Conservation (phyloP, 2,888 invertebrate species). For the Phymatocera aterrima region DNA sequence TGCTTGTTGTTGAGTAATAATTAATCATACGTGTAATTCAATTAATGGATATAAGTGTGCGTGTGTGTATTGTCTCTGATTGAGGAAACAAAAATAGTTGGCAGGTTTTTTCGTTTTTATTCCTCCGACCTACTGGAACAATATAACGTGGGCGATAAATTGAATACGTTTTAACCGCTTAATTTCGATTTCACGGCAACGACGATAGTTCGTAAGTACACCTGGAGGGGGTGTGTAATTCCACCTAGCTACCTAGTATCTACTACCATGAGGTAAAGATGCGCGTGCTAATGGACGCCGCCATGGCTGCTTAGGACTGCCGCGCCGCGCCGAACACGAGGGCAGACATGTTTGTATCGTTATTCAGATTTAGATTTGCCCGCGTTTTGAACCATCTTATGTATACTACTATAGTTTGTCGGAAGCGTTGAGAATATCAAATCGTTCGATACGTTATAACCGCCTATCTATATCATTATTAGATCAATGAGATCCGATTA, state of each 20-base stretch:
- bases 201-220: background rate
- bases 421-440: too few relatives aligned
- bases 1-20: slow-evolving; percentile 34
- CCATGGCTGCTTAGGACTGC: slow-evolving; percentile 59
- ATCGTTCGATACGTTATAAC: too few relatives aligned
- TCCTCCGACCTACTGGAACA: background rate
- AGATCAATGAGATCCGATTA: too few relatives aligned
- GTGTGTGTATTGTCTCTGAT: too few relatives aligned
- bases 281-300: slow-evolving; percentile 60
- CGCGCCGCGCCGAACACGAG: slow-evolving; percentile 61
- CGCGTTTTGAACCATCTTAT: too few relatives aligned
- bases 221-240: slow-evolving; percentile 5
- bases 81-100: too few relatives aligned
- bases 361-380: slow-evolving; percentile 27
- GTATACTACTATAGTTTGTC: too few relatives aligned
- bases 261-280: slow-evolving; percentile 47
- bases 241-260: slow-evolving; percentile 53
- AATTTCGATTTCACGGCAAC: slow-evolving; percentile 8
- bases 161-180: background rate
- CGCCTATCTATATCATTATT: too few relatives aligned
- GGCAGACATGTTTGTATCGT: slow-evolving; percentile 49
- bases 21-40: too few relatives aligned
- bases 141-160: background rate
- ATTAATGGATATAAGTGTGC: too few relatives aligned
- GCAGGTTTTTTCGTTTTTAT: background rate